phyloP scores from a whole-genome alignment of 2,888 invertebrate species.

The Drosophila melanosoma region DNA sequence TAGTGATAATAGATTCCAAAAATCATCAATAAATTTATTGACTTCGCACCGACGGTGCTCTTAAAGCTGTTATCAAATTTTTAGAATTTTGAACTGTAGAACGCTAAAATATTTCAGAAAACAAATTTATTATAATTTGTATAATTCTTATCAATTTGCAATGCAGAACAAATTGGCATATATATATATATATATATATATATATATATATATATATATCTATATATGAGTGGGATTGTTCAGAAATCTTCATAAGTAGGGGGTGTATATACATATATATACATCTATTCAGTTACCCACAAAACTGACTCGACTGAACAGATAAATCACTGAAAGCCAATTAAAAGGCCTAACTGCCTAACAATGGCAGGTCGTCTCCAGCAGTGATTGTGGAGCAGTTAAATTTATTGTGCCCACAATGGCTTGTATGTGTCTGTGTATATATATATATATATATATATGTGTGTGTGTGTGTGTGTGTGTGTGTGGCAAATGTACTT shows the following conservation, averaged over 20 bases:
- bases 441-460: background rate
- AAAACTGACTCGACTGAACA: slow-evolving; percentile 1
- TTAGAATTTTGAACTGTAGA: no score
- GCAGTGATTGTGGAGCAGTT: slow-evolving; percentile 4
- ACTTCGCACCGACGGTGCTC: no score
- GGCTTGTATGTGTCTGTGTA: background rate
- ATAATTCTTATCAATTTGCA: background rate
- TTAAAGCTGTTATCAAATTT: no score
- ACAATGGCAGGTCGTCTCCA: slow-evolving; percentile 4
- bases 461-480: no score
- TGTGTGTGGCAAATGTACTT: background rate
- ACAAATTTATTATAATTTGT: background rate
- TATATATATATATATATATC: background rate
- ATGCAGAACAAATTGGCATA: background rate
- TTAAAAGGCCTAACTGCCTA: background rate
- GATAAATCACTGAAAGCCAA: slow-evolving; percentile 13
- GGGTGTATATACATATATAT: background rate
- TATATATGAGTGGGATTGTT: background rate
- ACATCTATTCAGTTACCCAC: background rate
- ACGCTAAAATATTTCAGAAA: background rate
- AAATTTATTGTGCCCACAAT: background rate
- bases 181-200: background rate
- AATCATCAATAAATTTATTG: no score
- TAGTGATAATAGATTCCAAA: no score
- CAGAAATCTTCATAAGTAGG: background rate